These are phyloP conservation scores for Trochalopteron elliotii DNA, from an alignment of 2,113 vertebrate genomes.

Conservation along the genomic window DNA sequence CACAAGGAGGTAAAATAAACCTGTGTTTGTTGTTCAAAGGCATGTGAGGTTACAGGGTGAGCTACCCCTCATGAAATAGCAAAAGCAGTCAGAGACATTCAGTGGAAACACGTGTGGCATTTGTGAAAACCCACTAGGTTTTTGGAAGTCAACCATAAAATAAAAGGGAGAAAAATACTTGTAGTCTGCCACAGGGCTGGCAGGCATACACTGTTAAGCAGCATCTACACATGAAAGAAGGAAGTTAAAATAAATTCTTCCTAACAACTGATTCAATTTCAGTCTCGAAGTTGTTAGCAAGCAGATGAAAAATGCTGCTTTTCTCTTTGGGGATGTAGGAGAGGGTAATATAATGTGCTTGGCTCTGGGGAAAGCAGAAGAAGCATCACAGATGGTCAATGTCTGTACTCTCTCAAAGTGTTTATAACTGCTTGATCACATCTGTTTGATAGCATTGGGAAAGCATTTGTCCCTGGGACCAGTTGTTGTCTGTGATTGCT, in stretches of 20 bases:
- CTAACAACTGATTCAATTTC: background rate
- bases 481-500: background rate
- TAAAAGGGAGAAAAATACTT: background rate
- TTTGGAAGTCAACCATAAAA: background rate
- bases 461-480: background rate
- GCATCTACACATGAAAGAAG: background rate
- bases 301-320: background rate
- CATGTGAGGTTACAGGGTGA: background rate
- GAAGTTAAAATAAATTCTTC: background rate
- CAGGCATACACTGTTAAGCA: background rate
- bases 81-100: background rate
- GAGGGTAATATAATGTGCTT: background rate
- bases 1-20: conserved; percentile 86
- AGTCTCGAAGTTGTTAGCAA: background rate
- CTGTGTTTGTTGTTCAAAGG: background rate
- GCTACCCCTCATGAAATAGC: background rate
- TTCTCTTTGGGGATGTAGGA: background rate
- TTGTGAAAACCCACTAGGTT: background rate
- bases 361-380: background rate
- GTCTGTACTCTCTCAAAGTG: background rate
- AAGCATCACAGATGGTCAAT: background rate
- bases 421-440: background rate
- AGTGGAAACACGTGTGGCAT: background rate
- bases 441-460: background rate
- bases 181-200: background rate